phyloP scores from a whole-genome alignment of 2,888 invertebrate genomes.

The Drosophila maculinotata region DNA sequence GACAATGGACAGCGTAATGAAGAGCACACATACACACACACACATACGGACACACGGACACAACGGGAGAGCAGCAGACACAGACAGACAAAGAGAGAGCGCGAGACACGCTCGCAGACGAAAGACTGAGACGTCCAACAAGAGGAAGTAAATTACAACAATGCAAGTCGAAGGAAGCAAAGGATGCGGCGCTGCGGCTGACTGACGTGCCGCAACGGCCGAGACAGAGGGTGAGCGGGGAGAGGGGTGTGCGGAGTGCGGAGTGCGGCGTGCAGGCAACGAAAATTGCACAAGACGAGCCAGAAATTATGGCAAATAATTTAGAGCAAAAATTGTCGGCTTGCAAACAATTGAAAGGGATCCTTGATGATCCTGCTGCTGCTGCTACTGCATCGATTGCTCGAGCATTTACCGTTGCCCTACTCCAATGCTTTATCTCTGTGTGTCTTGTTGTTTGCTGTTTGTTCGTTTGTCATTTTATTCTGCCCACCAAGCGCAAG shows the following conservation, averaged over 20 bases:
- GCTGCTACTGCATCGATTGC: conserved; percentile 43
- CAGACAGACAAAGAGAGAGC: conserved; percentile 32
- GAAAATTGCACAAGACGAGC: conserved; percentile 56
- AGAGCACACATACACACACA: conserved; percentile 57
- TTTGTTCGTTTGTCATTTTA: conserved; percentile 74
- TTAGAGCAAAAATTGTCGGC: conserved; percentile 78
- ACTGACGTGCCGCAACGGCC: conserved; percentile 47
- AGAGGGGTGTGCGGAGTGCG: conserved; percentile 9
- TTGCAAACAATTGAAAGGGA: conserved; percentile 65
- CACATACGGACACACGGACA: conserved; percentile 19
- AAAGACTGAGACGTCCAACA: conserved; percentile 52
- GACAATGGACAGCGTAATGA: conserved; percentile 71
- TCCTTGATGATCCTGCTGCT: conserved; percentile 33
- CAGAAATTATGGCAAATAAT: conserved; percentile 82
- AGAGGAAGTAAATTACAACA: conserved; percentile 76
- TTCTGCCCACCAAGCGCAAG: conserved; percentile 59
- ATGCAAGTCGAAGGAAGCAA: conserved; percentile 55
- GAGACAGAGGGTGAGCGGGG: conserved; percentile 28
- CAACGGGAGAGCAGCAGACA: conserved; percentile 48
- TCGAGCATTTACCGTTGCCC: conserved; percentile 31
- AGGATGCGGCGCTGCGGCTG: conserved; percentile 54
- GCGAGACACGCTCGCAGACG: conserved; percentile 12
- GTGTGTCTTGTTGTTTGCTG: conserved; percentile 33
- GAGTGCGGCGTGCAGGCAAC: conserved; percentile 15
- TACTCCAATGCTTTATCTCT: conserved; percentile 30